Evolutionary conservation across 1,140 invertebrate species (phyloP).

Genomic region (Homalodisca vitripennis): DNA sequence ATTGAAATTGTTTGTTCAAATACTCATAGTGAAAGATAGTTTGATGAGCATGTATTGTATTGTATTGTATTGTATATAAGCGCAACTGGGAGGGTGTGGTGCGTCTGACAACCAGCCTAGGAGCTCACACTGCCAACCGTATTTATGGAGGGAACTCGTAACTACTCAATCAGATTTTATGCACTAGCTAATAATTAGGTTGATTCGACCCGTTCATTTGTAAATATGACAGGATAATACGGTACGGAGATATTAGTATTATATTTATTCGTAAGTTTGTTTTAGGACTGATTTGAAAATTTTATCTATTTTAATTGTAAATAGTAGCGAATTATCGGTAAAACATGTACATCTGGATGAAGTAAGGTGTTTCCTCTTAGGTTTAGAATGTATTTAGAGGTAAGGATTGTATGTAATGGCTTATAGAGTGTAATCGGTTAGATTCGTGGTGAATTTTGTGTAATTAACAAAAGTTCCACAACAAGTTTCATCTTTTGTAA

Average conservation of each 20-base stretch:
- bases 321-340: conserved; percentile 17
- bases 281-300: conserved; percentile 27
- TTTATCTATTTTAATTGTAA: conserved; percentile 21
- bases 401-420: conserved; percentile 18
- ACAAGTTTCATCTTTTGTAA: conserved; percentile 23
- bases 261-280: conserved; percentile 27
- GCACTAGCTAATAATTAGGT: conserved; percentile 1
- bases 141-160: conserved; percentile 12
- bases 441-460: conserved; percentile 9
- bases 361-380: conserved; percentile 13
- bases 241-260: conserved; percentile 19
- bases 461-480: neutral
- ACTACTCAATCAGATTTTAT: conserved; percentile 18
- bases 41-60: conserved; percentile 7
- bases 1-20: neutral
- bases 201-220: neutral
- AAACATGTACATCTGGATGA: conserved; percentile 6
- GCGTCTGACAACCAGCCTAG: conserved; percentile 1
- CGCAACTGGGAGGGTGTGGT: neutral
- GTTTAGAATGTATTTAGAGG: neutral
- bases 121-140: conserved; percentile 19
- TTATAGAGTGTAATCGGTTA: conserved; percentile 10
- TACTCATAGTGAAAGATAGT: no score
- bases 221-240: neutral
- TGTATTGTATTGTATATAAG: conserved; percentile 4